Base-by-base conservation (phyloP, 2,888 invertebrate genomes). In the Acholoe squamosa region DNA sequence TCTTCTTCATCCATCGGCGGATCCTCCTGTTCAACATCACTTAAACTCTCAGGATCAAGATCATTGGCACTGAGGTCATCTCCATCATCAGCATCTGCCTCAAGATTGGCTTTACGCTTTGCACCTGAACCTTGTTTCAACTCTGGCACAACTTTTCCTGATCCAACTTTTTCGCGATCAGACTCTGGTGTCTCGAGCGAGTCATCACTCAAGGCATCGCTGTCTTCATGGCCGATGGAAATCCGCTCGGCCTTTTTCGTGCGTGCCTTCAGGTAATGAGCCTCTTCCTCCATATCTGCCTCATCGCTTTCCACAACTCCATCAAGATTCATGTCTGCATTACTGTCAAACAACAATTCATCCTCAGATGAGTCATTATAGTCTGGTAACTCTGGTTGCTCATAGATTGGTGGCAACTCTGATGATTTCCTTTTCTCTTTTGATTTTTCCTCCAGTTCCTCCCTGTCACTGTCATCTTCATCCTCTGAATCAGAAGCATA, bases 21-120 rank as follows among this genome's bases (percentile, higher is more conserved):
- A 10, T 86, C 28, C 28, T 86, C 86, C 0, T 28, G 54, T 67
- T 89, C 89, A 3, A 31, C 56, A 33, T 56, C 56, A 61, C 86
- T 86, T 12, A 86, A 33, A 86, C 86, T 86, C 28, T 86, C 86
- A 1, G 86, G 86, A 25, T 90, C 90, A 34, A 84, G 52, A 33
- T 90, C 90, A 52, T 76, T 89, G 51, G 84, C 90, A 90, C 71
- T 88, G 51, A 88, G 56, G 71, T 67, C 34, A 14, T 54, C 80
- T 16, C 84, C 84, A 52, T 89, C 91, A 61, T 84, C 89, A 31
- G 86, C 56, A 25, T 86, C 43, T 28, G 56, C 52, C 33, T 56
- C 56, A 14, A 52, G 31, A 16, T 86, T 16, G 22, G 56, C 86
- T 84, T 84, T 76, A 5, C 76, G 76, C 34, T 33, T 14, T 7